Evolutionary conservation across 2,888 invertebrate genomes (phyloP), one percentile per base, ranked within the genome.

Genomic region (Agriopis aurantiaria): DNA sequence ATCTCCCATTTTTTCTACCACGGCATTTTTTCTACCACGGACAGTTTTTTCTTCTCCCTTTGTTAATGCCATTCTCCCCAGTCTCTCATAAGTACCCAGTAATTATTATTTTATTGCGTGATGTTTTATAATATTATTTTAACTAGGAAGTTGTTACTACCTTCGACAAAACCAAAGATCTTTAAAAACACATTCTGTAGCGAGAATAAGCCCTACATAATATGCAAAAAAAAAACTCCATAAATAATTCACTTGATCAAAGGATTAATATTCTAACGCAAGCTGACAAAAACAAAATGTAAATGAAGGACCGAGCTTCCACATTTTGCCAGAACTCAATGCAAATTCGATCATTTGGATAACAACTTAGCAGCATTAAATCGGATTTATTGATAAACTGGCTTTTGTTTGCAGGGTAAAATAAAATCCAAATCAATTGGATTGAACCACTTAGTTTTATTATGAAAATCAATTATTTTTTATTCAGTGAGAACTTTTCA

Each of bases 231-330:
- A n/a, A 5, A 43, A 40, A 14, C 40, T 41, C 43, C 40, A 12
- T 43, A 5, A 43, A 23, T 49, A 57, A 40, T 53, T 51, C 45
- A 43, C 46, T 43, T 17, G 14, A 45, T n/a, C 49, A 51, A 63
- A 53, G 45, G n/a, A 68, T 63, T 45, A 53, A 49, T 63, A 68
- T 56, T 59, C 69, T 56, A 51, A 57, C 65, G 23, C 65, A 69
- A 65, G 56, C 74, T 77, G 78, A 75, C 78, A 75, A 74, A 78
- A 77, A 78, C 78, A 65, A 69, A 61, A 69, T 65, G 60, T 14
- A 55, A 69, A 65, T 69, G 65, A 61, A 61, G 17, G 53, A 60
- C 43, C 1, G 40, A 64, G 46, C 45, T 64, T 60, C 64, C 55
- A 17, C 59, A 43, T 65, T 68, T 69, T 55, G 23, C 8, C 49